A percentile compares a stretch with the other conserved stretches of the same genome.
These are phyloP conservation scores for Psittacula derbiana DNA, from an alignment of 2,797 vertebrate species.

Conservation along the genomic window DNA sequence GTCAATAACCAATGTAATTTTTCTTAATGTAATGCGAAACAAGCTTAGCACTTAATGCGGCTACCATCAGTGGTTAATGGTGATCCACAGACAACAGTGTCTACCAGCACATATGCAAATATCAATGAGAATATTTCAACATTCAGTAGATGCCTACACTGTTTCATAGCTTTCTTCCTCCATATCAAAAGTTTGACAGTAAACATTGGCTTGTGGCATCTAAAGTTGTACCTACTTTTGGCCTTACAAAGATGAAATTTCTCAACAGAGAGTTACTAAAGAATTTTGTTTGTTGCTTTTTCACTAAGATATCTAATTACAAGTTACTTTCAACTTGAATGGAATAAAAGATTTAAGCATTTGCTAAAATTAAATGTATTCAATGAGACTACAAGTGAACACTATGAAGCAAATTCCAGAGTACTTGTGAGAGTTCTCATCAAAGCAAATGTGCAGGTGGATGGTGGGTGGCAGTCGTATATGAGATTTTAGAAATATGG, in stretches of 20 bases:
- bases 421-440: not conserved
- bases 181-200: not conserved
- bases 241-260: not conserved
- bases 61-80: not conserved
- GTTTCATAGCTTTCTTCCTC: not conserved
- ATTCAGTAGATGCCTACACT: not conserved
- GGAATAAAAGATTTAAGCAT: not conserved
- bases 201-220: accelerated
- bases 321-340: not conserved
- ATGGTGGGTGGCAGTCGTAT: not conserved
- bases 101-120: not conserved
- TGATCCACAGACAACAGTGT: not conserved
- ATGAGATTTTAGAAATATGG: not conserved
- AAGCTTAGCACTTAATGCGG: not conserved
- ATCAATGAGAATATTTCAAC: not conserved
- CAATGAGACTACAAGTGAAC: not conserved
- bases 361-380: not conserved
- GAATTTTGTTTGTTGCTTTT: not conserved
- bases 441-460: not conserved
- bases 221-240: not conserved
- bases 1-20: not conserved
- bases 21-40: not conserved
- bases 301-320: not conserved
- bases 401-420: not conserved
- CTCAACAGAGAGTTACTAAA: not conserved